Percentiles rank a stretch among this genome's conserved stretches.
Conservation (phyloP, 2,797 vertebrate genomes). For the Lutra lutra region DNA sequence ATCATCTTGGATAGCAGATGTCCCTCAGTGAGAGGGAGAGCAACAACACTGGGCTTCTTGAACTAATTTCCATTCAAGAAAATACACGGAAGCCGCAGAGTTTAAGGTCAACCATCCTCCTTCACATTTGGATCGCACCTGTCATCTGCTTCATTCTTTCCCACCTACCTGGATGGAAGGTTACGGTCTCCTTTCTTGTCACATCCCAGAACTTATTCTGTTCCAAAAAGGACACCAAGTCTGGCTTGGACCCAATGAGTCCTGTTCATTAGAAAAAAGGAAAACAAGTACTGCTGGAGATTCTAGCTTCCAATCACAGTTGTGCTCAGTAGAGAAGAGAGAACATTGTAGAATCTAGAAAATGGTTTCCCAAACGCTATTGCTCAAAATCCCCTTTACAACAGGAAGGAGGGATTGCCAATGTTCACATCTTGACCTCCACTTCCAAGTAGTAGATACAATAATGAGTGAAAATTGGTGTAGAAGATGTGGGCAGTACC, state of each 20-base stretch:
- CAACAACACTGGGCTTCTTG: neutral
- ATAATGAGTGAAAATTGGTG: too few species aligned
- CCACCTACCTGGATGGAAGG: neutral
- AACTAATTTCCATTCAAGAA: neutral
- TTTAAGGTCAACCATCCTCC: neutral
- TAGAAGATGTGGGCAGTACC: neutral
- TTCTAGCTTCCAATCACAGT: neutral
- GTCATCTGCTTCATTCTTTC: neutral
- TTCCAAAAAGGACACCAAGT: neutral
- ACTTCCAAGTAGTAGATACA: neutral
- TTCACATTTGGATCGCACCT: neutral
- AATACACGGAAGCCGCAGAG: rapidly evolving
- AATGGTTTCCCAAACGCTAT: neutral
- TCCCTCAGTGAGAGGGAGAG: neutral
- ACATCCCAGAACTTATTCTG: neutral
- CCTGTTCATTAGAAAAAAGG: neutral
- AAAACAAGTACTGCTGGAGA: neutral
- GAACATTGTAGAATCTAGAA: neutral
- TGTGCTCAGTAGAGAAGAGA: neutral
- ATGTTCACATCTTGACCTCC: neutral
- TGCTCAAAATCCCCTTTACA: neutral
- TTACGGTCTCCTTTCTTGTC: neutral
- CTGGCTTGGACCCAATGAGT: neutral
- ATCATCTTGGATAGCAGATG: neutral
- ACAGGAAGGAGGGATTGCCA: neutral